These are phyloP conservation scores for Hydrophis major DNA, from an alignment of 2,797 vertebrate genomes.

Conservation along the genomic window DNA sequence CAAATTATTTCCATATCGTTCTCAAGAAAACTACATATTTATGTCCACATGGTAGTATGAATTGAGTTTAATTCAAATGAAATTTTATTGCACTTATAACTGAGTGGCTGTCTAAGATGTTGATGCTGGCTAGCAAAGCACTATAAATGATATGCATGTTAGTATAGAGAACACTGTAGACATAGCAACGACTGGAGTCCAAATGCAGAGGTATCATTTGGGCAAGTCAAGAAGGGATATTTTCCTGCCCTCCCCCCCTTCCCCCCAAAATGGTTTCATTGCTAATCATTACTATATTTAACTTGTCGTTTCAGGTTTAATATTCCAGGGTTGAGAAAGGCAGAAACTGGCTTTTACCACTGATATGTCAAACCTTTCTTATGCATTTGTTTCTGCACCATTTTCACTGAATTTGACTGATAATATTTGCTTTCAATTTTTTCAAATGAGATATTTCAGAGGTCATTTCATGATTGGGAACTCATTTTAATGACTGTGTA, in stretches of 20 bases:
- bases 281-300: background rate
- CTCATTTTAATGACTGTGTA: background rate
- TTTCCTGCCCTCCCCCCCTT: background rate
- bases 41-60: background rate
- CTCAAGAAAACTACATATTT: background rate
- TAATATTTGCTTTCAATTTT: background rate
- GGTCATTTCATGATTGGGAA: background rate
- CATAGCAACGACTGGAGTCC: background rate
- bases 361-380: background rate
- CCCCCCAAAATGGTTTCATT: background rate
- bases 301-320: background rate
- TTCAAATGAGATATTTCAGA: background rate
- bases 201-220: background rate
- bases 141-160: background rate
- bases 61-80: background rate
- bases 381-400: background rate
- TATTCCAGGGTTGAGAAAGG: background rate
- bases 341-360: background rate
- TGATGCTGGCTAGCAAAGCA: background rate
- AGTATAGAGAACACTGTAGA: background rate
- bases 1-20: background rate
- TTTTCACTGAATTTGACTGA: background rate
- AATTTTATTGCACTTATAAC: background rate
- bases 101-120: background rate
- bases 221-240: background rate